phyloP scores from a whole-genome alignment of 2,888 invertebrate genomes.

The Phortica okadai region DNA sequence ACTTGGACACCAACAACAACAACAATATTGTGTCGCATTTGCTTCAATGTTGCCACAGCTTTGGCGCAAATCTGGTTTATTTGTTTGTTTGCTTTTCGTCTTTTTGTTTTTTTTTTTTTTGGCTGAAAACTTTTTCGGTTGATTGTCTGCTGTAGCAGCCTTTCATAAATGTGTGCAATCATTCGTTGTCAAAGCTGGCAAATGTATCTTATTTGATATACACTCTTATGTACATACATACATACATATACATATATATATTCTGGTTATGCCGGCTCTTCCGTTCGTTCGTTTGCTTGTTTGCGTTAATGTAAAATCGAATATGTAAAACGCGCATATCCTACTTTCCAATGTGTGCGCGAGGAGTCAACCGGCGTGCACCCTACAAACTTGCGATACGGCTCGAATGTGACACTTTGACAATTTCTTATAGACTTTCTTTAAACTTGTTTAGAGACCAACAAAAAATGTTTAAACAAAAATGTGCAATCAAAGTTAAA shows the following conservation, averaged over 20 bases:
- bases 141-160: not conserved
- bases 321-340: not conserved
- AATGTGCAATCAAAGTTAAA: too few relatives aligned
- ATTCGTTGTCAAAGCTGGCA: constrained; percentile 17
- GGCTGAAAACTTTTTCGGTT: not conserved
- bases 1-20: constrained; percentile 60
- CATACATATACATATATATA: not conserved
- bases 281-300: not conserved
- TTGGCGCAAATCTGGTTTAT: constrained; percentile 62
- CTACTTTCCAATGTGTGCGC: not conserved
- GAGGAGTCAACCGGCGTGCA: not conserved
- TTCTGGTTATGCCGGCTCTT: constrained; percentile 12
- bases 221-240: constrained; percentile 29
- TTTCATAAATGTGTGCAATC: not conserved
- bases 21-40: not conserved
- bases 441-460: too few relatives aligned
- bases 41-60: not conserved
- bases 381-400: not conserved
- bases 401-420: too few relatives aligned
- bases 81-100: constrained; percentile 41
- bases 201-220: constrained; percentile 37
- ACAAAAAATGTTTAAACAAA: too few relatives aligned
- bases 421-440: too few relatives aligned
- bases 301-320: not conserved
- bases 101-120: constrained; percentile 34